Percentiles rank a stretch among this genome's conserved stretches.
Evolutionary conservation across 2,888 invertebrate species (phyloP).

Genomic region (Leptopilina myrica): DNA sequence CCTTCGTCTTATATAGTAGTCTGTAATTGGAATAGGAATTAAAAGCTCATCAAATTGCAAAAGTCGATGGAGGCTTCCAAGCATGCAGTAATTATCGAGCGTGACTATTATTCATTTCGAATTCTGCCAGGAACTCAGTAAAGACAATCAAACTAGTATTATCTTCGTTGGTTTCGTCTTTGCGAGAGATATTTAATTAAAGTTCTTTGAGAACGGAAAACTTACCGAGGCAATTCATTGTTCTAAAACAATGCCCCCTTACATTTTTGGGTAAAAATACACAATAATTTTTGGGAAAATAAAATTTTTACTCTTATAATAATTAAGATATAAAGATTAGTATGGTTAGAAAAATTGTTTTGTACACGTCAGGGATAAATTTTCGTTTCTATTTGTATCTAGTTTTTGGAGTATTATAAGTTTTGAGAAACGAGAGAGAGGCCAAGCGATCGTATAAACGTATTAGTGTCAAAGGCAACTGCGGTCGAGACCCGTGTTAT

Average conservation of each 20-base stretch:
- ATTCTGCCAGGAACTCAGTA: conserved; percentile 44
- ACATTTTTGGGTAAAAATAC: neutral
- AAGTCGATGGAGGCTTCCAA: conserved; percentile 20
- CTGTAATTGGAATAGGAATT: conserved; percentile 1
- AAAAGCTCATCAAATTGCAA: conserved; percentile 15
- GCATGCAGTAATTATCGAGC: conserved; percentile 51
- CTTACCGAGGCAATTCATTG: conserved; percentile 71
- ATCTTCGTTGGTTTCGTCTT: conserved; percentile 61
- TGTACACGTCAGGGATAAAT: neutral
- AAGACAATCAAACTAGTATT: conserved; percentile 68
- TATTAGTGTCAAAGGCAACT: conserved; percentile 74
- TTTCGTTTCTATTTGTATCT: conserved; percentile 40
- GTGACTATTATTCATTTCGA: conserved; percentile 61
- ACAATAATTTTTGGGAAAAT: no score
- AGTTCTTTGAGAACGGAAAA: conserved; percentile 73
- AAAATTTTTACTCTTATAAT: no score
- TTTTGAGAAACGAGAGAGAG: conserved; percentile 64
- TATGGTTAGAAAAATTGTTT: no score
- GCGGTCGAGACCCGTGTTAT: conserved; percentile 73
- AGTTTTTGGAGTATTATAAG: conserved; percentile 28
- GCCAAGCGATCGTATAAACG: conserved; percentile 71
- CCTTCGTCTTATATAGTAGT: neutral
- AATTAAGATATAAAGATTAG: no score
- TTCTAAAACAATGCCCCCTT: conserved; percentile 47
- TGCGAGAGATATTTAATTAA: conserved; percentile 73